Percentiles rank a stretch among this genome's conserved stretches.
phyloP scores from a whole-genome alignment of 2,113 vertebrate genomes.

The Riparia riparia region DNA sequence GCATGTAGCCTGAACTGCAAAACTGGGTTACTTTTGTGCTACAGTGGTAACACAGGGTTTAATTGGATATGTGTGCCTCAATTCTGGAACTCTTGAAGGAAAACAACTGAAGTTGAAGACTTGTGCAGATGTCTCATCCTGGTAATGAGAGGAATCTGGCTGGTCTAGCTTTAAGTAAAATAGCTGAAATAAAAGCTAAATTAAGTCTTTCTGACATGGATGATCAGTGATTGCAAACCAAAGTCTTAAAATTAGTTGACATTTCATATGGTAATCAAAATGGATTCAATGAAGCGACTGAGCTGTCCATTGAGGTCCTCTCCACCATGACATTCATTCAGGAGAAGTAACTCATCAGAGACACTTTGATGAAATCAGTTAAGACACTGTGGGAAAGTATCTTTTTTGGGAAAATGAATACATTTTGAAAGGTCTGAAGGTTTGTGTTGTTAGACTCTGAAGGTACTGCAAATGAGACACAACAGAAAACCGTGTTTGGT shows the following conservation, averaged over 20 bases:
- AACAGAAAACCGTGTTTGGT: neutral
- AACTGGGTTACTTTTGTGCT: neutral
- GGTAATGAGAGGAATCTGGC: constrained; percentile 35
- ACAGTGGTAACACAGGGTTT: neutral
- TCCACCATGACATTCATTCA: constrained; percentile 66
- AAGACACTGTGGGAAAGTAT: constrained; percentile 51
- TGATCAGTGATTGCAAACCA: constrained; percentile 37
- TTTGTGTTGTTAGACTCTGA: neutral
- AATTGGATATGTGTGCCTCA: neutral
- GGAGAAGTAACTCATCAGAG: constrained; percentile 44
- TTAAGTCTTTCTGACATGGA: constrained; percentile 51
- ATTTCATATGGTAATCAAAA: constrained; percentile 57
- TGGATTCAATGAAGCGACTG: constrained; percentile 65
- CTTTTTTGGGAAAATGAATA: constrained; percentile 6
- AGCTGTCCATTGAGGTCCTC: constrained; percentile 63
- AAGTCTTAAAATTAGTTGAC: constrained; percentile 67
- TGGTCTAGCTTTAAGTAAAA: constrained; percentile 50
- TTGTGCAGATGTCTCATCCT: constrained; percentile 16
- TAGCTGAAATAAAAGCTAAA: constrained; percentile 43
- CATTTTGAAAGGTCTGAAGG: constrained; percentile 13
- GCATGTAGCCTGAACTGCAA: neutral
- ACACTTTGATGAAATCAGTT: constrained; percentile 40
- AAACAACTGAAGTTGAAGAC: neutral
- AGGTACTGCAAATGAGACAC: neutral
- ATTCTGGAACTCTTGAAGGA: neutral